These are phyloP conservation scores for Ploceus nigricollis DNA, from an alignment of 2,113 vertebrate genomes.

Conservation along the genomic window DNA sequence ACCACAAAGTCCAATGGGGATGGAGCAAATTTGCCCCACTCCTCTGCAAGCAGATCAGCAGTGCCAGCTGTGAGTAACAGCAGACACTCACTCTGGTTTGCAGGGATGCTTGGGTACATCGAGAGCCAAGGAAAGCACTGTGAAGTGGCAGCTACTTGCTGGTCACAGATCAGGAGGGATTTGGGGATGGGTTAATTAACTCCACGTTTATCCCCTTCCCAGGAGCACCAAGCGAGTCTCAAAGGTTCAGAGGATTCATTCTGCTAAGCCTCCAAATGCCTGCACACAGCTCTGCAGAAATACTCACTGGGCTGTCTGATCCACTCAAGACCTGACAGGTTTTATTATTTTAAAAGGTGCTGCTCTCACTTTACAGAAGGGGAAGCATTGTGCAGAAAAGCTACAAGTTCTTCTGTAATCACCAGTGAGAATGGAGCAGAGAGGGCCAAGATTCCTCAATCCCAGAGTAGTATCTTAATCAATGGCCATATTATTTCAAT, in stretches of 20 bases:
- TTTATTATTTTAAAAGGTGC: not conserved
- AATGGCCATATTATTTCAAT: not conserved
- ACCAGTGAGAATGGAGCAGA: not conserved
- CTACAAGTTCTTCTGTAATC: not conserved
- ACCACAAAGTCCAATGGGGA: rapidly evolving
- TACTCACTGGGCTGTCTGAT: not conserved
- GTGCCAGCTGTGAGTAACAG: not conserved
- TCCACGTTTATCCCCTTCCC: not conserved
- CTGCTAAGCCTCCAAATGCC: constrained; percentile 5
- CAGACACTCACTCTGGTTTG: not conserved
- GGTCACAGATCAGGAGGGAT: not conserved
- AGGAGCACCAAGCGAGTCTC: not conserved
- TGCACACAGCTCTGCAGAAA: not conserved
- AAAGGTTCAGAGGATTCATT: constrained; percentile 8
- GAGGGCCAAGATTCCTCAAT: not conserved
- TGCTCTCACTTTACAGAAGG: not conserved
- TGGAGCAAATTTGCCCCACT: not conserved
- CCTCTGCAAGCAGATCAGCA: not conserved
- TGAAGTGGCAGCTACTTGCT: not conserved
- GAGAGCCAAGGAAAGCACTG: not conserved
- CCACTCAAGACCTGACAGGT: not conserved
- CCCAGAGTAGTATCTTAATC: not conserved
- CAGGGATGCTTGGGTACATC: not conserved
- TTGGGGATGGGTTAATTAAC: constrained; percentile 19
- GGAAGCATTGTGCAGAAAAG: not conserved